These are phyloP conservation scores for Astatotilapia flaviijosephi DNA, from an alignment of 2,113 vertebrate species.

Conservation along the genomic window DNA sequence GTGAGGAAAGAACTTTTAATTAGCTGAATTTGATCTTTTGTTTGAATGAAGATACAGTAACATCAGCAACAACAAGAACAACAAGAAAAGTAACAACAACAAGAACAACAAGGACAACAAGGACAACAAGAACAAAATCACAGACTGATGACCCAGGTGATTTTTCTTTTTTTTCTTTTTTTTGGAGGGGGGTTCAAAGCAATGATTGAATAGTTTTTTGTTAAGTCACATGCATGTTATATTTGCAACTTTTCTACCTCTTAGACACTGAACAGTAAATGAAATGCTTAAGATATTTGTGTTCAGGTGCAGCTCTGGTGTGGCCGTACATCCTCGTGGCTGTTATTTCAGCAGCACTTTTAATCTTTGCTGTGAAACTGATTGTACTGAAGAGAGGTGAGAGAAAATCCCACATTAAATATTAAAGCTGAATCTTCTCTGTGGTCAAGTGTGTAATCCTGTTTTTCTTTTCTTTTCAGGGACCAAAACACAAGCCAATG, in stretches of 20 bases:
- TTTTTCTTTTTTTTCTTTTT: background rate
- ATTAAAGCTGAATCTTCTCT: background rate
- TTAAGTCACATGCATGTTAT: background rate
- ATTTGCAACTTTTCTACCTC: background rate
- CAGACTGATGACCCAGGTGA: background rate
- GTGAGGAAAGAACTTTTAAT: background rate
- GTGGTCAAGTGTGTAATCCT: accelerated
- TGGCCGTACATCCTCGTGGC: background rate
- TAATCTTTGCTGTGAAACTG: background rate
- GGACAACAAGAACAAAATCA: background rate
- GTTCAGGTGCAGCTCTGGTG: background rate
- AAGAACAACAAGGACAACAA: background rate
- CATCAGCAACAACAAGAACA: background rate
- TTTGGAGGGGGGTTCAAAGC: too few species aligned
- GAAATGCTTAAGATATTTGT: background rate
- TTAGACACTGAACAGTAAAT: background rate
- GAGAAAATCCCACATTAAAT: background rate
- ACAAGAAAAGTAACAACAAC: background rate
- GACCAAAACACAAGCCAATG: background rate
- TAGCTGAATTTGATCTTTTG: background rate
- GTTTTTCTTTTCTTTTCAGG: background rate
- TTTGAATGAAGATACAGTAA: background rate
- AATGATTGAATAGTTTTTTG: background rate
- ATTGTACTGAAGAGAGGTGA: background rate
- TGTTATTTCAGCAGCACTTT: background rate